A percentile compares a stretch with the other conserved stretches of the same genome.
Evolutionary conservation across 2,797 vertebrate genomes (phyloP).

Genomic region (Neomorphus geoffroyi): DNA sequence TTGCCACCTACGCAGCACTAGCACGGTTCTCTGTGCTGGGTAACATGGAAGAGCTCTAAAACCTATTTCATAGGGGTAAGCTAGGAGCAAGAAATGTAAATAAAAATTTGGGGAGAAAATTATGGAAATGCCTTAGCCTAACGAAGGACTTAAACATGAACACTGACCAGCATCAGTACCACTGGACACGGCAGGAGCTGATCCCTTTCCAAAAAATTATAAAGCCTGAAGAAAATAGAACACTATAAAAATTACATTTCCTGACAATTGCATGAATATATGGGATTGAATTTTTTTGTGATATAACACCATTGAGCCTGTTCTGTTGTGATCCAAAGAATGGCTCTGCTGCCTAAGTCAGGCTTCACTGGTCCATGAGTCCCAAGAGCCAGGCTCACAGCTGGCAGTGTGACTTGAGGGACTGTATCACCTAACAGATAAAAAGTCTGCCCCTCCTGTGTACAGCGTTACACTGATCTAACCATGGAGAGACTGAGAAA

Average conservation of each 20-base stretch:
- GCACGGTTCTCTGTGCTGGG: rapidly evolving
- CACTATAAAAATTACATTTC: background rate
- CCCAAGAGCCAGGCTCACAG: background rate
- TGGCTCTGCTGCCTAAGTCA: background rate
- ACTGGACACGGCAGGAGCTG: background rate
- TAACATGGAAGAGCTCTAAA: background rate
- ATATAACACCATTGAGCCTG: background rate
- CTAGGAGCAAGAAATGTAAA: background rate
- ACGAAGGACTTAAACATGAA: background rate
- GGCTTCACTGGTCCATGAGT: background rate
- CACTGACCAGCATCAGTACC: background rate
- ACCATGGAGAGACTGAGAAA: background rate
- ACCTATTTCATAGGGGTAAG: background rate
- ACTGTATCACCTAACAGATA: background rate
- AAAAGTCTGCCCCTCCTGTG: background rate
- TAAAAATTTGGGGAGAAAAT: background rate
- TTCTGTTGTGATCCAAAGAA: background rate
- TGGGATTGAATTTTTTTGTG: background rate
- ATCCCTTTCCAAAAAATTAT: background rate
- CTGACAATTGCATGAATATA: background rate
- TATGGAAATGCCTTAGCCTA: background rate
- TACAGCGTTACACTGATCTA: background rate
- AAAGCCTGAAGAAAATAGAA: background rate
- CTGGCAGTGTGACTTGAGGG: background rate
- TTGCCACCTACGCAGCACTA: background rate